phyloP scores from a whole-genome alignment of 2,888 invertebrate species.

The Diachrysia chrysitis region DNA sequence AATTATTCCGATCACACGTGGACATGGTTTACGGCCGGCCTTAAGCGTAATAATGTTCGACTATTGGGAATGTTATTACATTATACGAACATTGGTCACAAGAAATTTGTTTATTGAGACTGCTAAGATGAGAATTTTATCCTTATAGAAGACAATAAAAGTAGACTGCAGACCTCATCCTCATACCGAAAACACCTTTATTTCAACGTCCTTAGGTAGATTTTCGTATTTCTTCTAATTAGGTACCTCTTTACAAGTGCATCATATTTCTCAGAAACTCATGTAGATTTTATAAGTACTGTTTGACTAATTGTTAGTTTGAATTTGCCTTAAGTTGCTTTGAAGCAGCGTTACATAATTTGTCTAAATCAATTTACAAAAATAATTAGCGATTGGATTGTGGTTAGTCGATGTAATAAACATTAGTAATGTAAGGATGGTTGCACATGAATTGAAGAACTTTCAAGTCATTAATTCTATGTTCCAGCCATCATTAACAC shows the following conservation, averaged over 20 bases:
- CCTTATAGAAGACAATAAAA: not conserved
- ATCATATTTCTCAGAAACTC: not conserved
- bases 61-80: slow-evolving; percentile 70
- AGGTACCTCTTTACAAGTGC: not conserved
- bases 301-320: slow-evolving; percentile 2
- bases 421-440: slow-evolving; percentile 40
- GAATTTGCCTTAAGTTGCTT: not conserved
- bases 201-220: not conserved
- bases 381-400: slow-evolving; percentile 63
- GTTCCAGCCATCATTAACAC: not conserved
- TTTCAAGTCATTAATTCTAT: not conserved
- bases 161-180: not conserved
- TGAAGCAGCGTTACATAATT: slow-evolving; percentile 33
- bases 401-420: slow-evolving; percentile 50
- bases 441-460: not conserved
- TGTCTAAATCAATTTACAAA: slow-evolving; percentile 78
- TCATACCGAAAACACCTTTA: not conserved
- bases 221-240: not conserved
- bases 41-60: slow-evolving; percentile 76
- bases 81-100: not conserved
- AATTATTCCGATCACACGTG: slow-evolving; percentile 87
- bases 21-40: slow-evolving; percentile 80
- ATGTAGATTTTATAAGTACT: not conserved
- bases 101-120: not conserved
- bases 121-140: not conserved